These are phyloP conservation scores for Tiliqua scincoides DNA, from an alignment of 2,113 vertebrate species.

Conservation along the genomic window DNA sequence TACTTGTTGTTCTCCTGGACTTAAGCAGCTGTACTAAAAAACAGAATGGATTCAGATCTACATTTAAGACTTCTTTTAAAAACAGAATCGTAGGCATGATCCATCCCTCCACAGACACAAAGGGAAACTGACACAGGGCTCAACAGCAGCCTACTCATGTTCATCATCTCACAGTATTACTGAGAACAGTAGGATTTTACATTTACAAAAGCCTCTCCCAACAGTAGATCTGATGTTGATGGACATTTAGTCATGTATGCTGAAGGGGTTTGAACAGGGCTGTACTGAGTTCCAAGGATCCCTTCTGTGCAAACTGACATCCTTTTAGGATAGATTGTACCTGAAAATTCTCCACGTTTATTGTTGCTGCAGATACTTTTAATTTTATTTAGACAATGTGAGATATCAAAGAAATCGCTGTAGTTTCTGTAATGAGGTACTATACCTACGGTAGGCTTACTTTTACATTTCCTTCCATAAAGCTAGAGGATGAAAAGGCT, in stretches of 20 bases:
- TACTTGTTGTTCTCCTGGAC: slow-evolving; percentile 87
- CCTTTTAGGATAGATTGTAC: no score
- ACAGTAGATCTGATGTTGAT: no score
- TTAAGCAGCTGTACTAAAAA: slow-evolving; percentile 85
- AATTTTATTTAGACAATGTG: no score
- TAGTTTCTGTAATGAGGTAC: no score
- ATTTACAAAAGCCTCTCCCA: no score
- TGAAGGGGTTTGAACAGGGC: no score
- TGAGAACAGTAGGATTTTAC: not conserved
- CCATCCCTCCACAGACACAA: not conserved
- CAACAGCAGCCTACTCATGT: not conserved
- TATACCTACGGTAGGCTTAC: not conserved
- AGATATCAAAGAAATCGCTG: no score
- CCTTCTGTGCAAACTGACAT: no score
- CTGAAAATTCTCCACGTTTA: no score
- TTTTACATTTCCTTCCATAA: not conserved
- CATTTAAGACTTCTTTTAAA: not conserved
- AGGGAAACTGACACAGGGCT: not conserved
- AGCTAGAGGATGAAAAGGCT: not conserved
- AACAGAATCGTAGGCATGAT: not conserved
- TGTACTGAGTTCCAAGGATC: no score
- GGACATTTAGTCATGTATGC: no score
- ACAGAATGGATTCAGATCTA: slow-evolving; percentile 19
- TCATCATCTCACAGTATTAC: not conserved
- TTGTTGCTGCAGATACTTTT: no score